Percentiles rank a stretch among this genome's conserved stretches.
Evolutionary conservation across 92 coral and sea anemone species (phyloP).

Genomic region (Porites lobata): DNA sequence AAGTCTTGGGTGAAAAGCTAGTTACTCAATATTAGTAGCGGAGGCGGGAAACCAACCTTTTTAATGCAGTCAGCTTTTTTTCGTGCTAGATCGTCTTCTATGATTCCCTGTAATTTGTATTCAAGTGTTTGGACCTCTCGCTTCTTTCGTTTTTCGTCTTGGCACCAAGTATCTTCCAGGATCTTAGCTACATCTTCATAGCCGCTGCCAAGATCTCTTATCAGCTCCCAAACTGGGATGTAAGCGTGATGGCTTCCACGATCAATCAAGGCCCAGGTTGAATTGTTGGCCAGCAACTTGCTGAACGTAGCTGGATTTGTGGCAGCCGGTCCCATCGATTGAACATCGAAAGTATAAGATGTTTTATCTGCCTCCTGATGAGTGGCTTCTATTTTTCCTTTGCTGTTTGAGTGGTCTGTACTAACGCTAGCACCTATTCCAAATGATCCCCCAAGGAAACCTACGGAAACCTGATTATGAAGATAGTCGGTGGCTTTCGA

Average conservation of each 20-base stretch:
- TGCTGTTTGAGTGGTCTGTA: not conserved
- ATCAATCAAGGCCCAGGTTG: conserved; percentile 57
- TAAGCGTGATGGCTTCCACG: conserved; percentile 56
- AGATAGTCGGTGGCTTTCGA: conserved; percentile 52
- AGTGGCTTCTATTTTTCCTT: conserved; percentile 12
- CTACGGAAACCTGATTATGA: conserved; percentile 49
- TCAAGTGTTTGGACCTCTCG: not conserved
- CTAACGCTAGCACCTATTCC: conserved; percentile 48
- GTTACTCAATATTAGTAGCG: too few species aligned
- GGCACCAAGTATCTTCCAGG: conserved; percentile 52
- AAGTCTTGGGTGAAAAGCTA: too few species aligned
- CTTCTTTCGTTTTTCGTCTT: conserved; percentile 34
- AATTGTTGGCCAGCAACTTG: conserved; percentile 59
- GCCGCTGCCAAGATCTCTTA: conserved; percentile 55
- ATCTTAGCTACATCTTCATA: conserved; percentile 32
- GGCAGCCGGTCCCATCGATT: conserved; percentile 65
- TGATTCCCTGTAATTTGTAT: conserved; percentile 11
- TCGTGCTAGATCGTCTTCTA: not conserved
- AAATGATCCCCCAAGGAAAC: conserved; percentile 50
- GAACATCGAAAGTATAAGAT: conserved; percentile 41
- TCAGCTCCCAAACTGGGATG: conserved; percentile 73
- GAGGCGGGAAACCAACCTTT: too few species aligned
- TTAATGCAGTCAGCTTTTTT: too few species aligned
- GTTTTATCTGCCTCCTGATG: conserved; percentile 16
- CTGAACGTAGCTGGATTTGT: conserved; percentile 52